These are phyloP conservation scores for Isoperla grammatica DNA, from an alignment of 2,888 invertebrate species.

Conservation along the genomic window DNA sequence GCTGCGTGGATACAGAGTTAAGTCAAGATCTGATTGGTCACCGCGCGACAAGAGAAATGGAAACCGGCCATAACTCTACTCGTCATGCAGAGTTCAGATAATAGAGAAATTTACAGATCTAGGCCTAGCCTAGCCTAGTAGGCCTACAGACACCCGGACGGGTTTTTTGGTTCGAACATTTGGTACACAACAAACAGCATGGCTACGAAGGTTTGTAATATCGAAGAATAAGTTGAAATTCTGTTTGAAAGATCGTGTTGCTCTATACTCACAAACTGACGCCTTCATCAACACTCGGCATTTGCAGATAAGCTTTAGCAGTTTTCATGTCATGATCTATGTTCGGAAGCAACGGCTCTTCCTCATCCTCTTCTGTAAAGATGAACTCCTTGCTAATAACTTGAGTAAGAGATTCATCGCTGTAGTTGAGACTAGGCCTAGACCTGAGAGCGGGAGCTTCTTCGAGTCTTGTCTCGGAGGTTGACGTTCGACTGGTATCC, in stretches of 20 bases:
- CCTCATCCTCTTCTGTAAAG: background rate
- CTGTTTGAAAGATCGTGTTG: background rate
- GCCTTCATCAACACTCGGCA: conserved; percentile 55
- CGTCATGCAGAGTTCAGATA: too few species aligned
- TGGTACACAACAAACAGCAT: too few species aligned
- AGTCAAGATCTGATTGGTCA: too few species aligned
- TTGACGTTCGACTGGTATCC: background rate
- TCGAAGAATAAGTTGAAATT: background rate
- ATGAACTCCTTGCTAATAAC: too few species aligned
- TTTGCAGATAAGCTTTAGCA: conserved; percentile 59
- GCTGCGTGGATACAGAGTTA: too few species aligned
- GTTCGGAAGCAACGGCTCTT: conserved; percentile 40
- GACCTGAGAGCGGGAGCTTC: background rate
- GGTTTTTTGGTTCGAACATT: too few species aligned
- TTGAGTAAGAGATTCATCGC: background rate
- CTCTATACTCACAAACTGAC: conserved; percentile 52
- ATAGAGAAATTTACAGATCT: too few species aligned
- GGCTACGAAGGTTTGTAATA: too few species aligned
- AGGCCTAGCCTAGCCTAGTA: too few species aligned
- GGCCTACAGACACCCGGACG: too few species aligned
- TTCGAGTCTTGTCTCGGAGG: background rate
- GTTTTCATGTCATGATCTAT: conserved; percentile 52
- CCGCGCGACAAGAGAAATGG: too few species aligned
- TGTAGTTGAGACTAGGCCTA: background rate
- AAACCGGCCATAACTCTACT: too few species aligned